Base-by-base conservation (phyloP, 2,888 invertebrate genomes). In the Lutraria lutraria region DNA sequence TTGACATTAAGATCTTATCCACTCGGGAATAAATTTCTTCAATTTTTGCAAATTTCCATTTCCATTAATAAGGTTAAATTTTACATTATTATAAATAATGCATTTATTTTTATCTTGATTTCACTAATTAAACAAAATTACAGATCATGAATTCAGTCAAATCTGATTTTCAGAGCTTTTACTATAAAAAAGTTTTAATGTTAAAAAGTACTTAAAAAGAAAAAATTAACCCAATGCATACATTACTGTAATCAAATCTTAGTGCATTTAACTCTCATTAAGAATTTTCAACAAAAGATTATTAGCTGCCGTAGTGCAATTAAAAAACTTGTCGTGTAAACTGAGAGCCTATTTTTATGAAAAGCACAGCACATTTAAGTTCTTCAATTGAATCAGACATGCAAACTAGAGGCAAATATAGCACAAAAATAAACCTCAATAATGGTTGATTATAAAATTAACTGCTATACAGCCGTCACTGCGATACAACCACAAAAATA, bases 191-290 rank as follows among this genome's bases (percentile, higher is more conserved):
- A 68, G 25, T 68, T 25, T 12, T 68, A 21, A 68, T 25, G 63
- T 25, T 25, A 68, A 68, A 68, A 25, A 68, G 25, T n/a, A 68
- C n/a, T 25, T 6, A 4, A n/a, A n/a, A 25, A 6, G 25, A 21
- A 68, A 43, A 68, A 68, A 12, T n/a, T 68, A n/a, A 25, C n/a
- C n/a, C 13, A 68, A n/a, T 4, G 21, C 21, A n/a, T 25, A 68
- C n/a, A 12, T n/a, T 68, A 25, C 16, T 12, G 76, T 76, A 34
- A 76, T 76, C 13, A 34, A 76, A 34, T 34, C 34, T 76, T 15
- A 31, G 76, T 76, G 76, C 76, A 76, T 31, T 76, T 34, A 76
- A 76, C 76, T 19, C 1, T 76, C 34, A 76, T 76, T 68, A 76
- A 34, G 34, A 76, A 31, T 76, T 31, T 76, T 76, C 76, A 76